These are phyloP conservation scores for Gopherus flavomarginatus DNA, from an alignment of 2,113 vertebrate genomes.

Conservation along the genomic window DNA sequence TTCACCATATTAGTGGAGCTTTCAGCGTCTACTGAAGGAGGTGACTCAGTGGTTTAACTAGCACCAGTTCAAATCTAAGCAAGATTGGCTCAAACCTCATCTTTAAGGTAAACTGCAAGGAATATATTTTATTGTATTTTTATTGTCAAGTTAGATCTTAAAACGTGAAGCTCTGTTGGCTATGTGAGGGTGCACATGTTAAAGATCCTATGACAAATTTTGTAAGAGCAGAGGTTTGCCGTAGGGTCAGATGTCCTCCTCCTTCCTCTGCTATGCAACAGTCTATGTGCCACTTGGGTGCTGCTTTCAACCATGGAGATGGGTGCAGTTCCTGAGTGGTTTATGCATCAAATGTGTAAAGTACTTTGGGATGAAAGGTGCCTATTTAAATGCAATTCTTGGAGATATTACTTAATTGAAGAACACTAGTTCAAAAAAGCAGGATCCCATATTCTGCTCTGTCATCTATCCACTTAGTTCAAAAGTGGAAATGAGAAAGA, in stretches of 20 bases:
- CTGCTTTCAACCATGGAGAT: not conserved
- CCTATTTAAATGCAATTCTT: not conserved
- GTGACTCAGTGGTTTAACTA: constrained; percentile 12
- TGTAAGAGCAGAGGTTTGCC: not conserved
- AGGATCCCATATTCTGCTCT: not conserved
- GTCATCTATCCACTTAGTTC: constrained; percentile 13
- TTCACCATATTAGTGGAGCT: not conserved
- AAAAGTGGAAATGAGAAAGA: constrained; percentile 32
- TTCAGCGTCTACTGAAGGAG: not conserved
- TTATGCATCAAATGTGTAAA: not conserved
- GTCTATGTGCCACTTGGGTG: not conserved
- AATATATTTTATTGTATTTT: not conserved
- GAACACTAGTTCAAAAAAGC: not conserved
- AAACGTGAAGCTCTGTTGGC: not conserved
- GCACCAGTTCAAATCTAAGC: constrained; percentile 14
- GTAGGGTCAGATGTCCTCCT: not conserved
- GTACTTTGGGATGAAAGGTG: not conserved
- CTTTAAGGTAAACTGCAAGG: not conserved
- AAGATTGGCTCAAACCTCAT: not conserved
- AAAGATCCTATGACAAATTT: not conserved
- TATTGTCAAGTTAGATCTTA: not conserved
- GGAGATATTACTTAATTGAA: not conserved
- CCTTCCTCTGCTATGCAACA: not conserved
- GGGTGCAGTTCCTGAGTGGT: not conserved
- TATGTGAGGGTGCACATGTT: not conserved